phyloP scores from a whole-genome alignment of 2,113 vertebrate species.

The Chaenogobius annularis region DNA sequence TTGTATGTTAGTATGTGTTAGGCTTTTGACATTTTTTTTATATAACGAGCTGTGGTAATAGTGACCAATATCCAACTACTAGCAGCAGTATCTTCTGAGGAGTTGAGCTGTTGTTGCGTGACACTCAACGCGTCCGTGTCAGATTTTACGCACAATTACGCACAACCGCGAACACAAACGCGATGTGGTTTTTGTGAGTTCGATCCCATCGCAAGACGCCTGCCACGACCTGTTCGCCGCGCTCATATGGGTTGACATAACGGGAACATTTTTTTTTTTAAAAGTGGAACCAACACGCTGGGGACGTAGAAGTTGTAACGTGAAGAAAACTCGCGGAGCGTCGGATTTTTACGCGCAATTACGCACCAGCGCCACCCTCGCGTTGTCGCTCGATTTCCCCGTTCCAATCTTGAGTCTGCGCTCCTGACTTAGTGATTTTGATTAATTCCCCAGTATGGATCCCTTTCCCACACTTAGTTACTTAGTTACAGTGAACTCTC shows the following conservation, averaged over 20 bases:
- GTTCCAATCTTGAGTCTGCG: neutral
- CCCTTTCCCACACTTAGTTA: neutral
- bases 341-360: constrained; percentile 1
- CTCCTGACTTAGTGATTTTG: neutral
- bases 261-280: neutral
- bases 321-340: neutral
- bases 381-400: neutral
- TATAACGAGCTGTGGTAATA: neutral
- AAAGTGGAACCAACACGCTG: neutral
- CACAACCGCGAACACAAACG: neutral
- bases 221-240: neutral
- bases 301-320: neutral
- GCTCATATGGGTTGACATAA: neutral
- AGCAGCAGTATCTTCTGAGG: neutral
- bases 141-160: neutral
- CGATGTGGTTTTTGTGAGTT: neutral
- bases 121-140: neutral
- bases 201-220: neutral
- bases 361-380: neutral
- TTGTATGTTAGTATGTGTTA: no score
- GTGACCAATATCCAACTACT: neutral
- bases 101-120: neutral
- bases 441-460: neutral
- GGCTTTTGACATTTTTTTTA: neutral
- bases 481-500: neutral